Percentiles rank a stretch among this genome's conserved stretches.
These are phyloP conservation scores for Hozukius guyotensis DNA, from an alignment of 2,797 vertebrate species.

Conservation along the genomic window DNA sequence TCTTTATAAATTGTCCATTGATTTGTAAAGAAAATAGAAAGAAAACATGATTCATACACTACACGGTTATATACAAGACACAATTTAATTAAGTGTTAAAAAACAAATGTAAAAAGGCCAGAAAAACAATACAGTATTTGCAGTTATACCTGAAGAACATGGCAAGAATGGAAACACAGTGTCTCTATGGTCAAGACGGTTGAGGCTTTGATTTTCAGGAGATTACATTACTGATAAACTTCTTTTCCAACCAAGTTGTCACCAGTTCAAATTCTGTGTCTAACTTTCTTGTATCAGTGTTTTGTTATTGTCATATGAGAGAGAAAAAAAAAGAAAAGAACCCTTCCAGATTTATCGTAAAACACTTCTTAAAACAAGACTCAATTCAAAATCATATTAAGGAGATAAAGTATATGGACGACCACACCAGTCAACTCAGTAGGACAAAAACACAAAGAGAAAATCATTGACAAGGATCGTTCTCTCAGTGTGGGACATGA, in stretches of 20 bases:
- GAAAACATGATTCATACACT: neutral
- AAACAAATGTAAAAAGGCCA: conserved; percentile 23
- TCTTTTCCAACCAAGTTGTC: neutral
- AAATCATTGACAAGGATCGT: neutral
- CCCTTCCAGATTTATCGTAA: neutral
- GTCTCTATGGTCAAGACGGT: neutral
- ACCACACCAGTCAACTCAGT: neutral
- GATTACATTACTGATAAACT: neutral
- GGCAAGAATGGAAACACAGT: neutral
- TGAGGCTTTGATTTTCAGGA: neutral
- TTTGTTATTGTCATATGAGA: neutral
- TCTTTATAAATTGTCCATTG: neutral
- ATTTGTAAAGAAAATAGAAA: neutral
- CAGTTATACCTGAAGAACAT: conserved; percentile 5
- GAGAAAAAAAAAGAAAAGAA: neutral
- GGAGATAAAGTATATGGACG: neutral
- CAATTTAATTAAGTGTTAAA: conserved; percentile 28
- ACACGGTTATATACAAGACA: conserved; percentile 2
- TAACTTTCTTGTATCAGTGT: neutral
- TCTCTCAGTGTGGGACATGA: neutral
- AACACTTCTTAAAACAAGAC: conserved; percentile 8
- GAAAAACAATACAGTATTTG: neutral
- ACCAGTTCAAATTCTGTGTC: neutral
- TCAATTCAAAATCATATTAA: neutral
- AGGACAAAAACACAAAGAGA: neutral